These are phyloP conservation scores for Pandemis corylana DNA, from an alignment of 2,888 invertebrate species.

Conservation along the genomic window DNA sequence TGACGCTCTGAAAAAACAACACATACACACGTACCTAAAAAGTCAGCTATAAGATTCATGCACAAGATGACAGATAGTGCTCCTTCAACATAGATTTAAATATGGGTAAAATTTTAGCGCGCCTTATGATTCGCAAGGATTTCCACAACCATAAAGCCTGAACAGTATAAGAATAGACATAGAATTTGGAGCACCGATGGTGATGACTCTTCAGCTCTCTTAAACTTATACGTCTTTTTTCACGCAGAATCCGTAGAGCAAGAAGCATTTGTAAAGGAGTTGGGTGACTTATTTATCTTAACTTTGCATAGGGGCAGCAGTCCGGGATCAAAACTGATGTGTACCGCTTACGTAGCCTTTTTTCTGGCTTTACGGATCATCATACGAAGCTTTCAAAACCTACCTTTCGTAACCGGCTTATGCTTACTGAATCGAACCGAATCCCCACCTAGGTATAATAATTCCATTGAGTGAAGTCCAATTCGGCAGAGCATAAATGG, in stretches of 20 bases:
- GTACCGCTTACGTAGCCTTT: conserved; percentile 55
- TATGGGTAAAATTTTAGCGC: no score
- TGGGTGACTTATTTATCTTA: conserved; percentile 31
- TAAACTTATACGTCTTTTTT: background rate
- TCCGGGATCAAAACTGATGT: conserved; percentile 40
- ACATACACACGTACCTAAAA: no score
- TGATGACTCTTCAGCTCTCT: no score
- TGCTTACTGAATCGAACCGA: conserved; percentile 32
- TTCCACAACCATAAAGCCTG: no score
- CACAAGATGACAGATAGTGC: no score
- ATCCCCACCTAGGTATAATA: conserved; percentile 32
- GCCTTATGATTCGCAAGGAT: no score
- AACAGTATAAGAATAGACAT: no score
- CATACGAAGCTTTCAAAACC: conserved; percentile 41
- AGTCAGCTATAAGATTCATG: no score
- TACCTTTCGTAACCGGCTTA: conserved; percentile 46
- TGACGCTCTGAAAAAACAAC: no score
- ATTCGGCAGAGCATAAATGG: conserved; percentile 32
- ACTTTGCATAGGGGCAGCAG: conserved; percentile 31
- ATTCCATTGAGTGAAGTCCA: conserved; percentile 33
- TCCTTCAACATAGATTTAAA: no score
- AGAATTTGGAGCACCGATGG: no score
- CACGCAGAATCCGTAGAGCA: background rate
- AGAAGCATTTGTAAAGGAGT: conserved; percentile 34
- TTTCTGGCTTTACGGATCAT: conserved; percentile 49